These are phyloP conservation scores for Hormaphis cornu DNA, from an alignment of 1,140 invertebrate species.

Conservation along the genomic window DNA sequence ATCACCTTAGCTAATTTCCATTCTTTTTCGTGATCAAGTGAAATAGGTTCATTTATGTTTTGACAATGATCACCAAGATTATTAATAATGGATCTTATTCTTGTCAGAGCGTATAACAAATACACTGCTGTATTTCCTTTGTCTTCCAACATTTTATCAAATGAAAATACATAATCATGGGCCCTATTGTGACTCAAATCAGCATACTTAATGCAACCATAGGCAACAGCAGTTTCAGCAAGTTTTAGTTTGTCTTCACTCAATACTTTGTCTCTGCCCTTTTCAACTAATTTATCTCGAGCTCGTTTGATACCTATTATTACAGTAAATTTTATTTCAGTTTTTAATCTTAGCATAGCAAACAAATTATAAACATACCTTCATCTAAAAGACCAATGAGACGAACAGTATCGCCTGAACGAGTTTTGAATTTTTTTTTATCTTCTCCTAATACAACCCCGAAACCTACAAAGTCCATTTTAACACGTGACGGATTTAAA, in stretches of 20 bases:
- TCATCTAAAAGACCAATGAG: constrained; percentile 88
- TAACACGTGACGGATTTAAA: constrained; percentile 51
- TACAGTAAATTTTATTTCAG: constrained; percentile 27
- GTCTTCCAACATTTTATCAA: constrained; percentile 98
- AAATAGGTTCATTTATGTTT: constrained; percentile 52
- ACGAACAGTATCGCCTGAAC: constrained; percentile 91
- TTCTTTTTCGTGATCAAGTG: constrained; percentile 82
- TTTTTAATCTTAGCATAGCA: background rate
- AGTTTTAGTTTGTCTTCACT: constrained; percentile 69
- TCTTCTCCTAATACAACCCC: constrained; percentile 97
- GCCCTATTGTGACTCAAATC: constrained; percentile 89
- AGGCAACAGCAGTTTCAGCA: constrained; percentile 86
- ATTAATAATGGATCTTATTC: constrained; percentile 84
- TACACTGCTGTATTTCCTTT: constrained; percentile 98
- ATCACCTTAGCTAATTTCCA: constrained; percentile 82
- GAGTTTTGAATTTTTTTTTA: constrained; percentile 98
- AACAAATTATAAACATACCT: constrained; percentile 47
- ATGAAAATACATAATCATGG: constrained; percentile 97
- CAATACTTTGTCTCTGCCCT: constrained; percentile 79
- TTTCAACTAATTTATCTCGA: constrained; percentile 78
- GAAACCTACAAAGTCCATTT: constrained; percentile 87
- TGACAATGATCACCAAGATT: constrained; percentile 57
- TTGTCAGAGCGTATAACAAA: constrained; percentile 86
- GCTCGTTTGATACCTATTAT: constrained; percentile 63
- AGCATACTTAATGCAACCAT: constrained; percentile 98